These are phyloP conservation scores for Drosophila auraria DNA, from an alignment of 1,140 invertebrate genomes.

Conservation along the genomic window DNA sequence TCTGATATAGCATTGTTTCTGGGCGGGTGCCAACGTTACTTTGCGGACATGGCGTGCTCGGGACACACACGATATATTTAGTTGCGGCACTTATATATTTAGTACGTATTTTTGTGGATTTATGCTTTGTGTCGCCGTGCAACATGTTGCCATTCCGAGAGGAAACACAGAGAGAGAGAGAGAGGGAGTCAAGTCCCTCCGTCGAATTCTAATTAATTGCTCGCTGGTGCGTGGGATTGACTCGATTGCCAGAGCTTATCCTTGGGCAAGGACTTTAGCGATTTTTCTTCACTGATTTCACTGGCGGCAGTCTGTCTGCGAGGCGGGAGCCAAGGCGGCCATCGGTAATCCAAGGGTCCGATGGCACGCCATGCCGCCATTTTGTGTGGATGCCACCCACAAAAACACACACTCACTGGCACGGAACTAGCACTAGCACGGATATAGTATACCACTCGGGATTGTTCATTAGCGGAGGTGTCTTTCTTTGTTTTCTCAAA, in stretches of 20 bases:
- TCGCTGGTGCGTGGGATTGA: constrained; percentile 18
- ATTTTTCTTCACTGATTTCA: constrained; percentile 37
- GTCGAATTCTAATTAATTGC: constrained; percentile 32
- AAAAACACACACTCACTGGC: constrained; percentile 5
- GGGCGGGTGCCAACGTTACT: constrained; percentile 46
- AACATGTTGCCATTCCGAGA: constrained; percentile 45
- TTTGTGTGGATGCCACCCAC: constrained; percentile 30
- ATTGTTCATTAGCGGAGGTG: constrained; percentile 43
- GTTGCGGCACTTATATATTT: constrained; percentile 35
- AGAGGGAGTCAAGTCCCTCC: neutral
- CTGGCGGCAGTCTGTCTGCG: constrained; percentile 50
- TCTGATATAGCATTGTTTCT: constrained; percentile 31
- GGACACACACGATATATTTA: constrained; percentile 24
- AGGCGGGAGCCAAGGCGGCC: constrained; percentile 28
- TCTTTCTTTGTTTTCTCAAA: constrained; percentile 31
- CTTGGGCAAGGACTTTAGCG: constrained; percentile 45
- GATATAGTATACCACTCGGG: constrained; percentile 22
- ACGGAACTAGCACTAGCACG: neutral
- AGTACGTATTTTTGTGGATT: constrained; percentile 31
- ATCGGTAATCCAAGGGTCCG: constrained; percentile 80
- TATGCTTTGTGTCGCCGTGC: constrained; percentile 21
- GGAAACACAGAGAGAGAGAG: neutral
- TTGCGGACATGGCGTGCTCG: constrained; percentile 30
- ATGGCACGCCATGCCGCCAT: constrained; percentile 59
- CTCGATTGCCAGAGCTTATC: constrained; percentile 26